phyloP scores from a whole-genome alignment of 2,888 invertebrate species.

The Patella depressa region DNA sequence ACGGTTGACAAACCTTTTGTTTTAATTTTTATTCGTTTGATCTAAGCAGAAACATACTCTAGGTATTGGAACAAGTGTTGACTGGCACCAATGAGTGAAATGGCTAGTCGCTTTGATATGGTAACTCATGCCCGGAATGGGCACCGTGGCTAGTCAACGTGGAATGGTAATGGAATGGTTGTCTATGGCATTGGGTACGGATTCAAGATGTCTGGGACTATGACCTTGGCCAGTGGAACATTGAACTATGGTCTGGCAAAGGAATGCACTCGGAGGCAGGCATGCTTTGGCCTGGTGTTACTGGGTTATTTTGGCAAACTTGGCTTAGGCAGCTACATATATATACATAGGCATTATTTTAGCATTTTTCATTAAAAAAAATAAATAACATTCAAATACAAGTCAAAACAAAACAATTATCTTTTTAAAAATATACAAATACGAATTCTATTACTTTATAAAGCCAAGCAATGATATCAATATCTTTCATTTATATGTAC shows the following conservation, averaged over 20 bases:
- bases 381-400: constrained; percentile 5
- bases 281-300: constrained; percentile 5
- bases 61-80: too few species aligned
- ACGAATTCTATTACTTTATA: too few species aligned
- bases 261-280: neutral
- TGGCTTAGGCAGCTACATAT: constrained; percentile 8
- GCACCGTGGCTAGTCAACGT: neutral
- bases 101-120: too few species aligned
- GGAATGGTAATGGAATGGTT: constrained; percentile 6
- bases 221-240: neutral
- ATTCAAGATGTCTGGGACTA: neutral
- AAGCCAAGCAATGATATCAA: too few species aligned
- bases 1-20: too few species aligned
- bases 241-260: constrained; percentile 1
- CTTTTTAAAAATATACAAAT: too few species aligned
- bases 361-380: neutral
- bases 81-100: too few species aligned
- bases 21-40: too few species aligned
- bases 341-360: neutral
- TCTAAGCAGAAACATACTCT: too few species aligned
- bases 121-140: neutral
- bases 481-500: too few species aligned
- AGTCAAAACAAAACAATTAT: neutral
- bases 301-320: constrained; percentile 9
- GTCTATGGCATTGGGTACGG: constrained; percentile 6